Percentiles rank a stretch among this genome's conserved stretches.
phyloP scores from a whole-genome alignment of 2,113 vertebrate genomes.

The Pluvianellus socialis region DNA sequence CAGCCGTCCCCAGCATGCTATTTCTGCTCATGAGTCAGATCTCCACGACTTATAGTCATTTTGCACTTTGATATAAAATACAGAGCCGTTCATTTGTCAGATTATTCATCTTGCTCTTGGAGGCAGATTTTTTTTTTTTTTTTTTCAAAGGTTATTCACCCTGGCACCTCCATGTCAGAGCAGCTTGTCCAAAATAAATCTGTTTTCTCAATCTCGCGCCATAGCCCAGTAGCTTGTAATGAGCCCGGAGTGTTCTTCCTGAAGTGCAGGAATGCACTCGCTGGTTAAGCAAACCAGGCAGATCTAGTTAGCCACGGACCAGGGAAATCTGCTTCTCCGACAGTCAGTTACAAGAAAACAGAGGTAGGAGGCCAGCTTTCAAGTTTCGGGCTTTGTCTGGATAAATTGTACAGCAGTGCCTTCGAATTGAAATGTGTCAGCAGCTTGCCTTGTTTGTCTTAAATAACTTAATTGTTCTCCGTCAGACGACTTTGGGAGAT shows the following conservation, averaged over 20 bases:
- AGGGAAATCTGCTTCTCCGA: background rate
- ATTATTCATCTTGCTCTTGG: conserved; percentile 32
- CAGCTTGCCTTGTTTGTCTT: background rate
- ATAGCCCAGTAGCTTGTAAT: background rate
- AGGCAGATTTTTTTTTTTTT: background rate
- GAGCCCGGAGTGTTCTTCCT: conserved; percentile 21
- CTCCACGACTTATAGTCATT: background rate
- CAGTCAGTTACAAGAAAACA: background rate
- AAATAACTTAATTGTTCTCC: conserved; percentile 35
- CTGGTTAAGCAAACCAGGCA: conserved; percentile 44
- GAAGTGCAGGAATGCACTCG: conserved; percentile 10
- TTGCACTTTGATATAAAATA: background rate
- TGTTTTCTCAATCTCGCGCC: conserved; percentile 15
- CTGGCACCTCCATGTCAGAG: conserved; percentile 5
- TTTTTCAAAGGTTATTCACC: background rate
- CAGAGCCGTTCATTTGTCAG: background rate
- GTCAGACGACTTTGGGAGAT: background rate
- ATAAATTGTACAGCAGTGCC: background rate
- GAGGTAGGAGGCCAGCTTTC: conserved; percentile 37
- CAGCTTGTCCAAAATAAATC: conserved; percentile 46
- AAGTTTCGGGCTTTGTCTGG: background rate
- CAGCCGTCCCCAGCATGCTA: background rate
- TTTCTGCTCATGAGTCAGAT: conserved; percentile 45
- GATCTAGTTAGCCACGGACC: conserved; percentile 2
- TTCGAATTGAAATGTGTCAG: conserved; percentile 12